Percentiles rank a stretch among this genome's conserved stretches.
Evolutionary conservation across 2,888 invertebrate genomes (phyloP).

Genomic region (Polymixis flavicincta): DNA sequence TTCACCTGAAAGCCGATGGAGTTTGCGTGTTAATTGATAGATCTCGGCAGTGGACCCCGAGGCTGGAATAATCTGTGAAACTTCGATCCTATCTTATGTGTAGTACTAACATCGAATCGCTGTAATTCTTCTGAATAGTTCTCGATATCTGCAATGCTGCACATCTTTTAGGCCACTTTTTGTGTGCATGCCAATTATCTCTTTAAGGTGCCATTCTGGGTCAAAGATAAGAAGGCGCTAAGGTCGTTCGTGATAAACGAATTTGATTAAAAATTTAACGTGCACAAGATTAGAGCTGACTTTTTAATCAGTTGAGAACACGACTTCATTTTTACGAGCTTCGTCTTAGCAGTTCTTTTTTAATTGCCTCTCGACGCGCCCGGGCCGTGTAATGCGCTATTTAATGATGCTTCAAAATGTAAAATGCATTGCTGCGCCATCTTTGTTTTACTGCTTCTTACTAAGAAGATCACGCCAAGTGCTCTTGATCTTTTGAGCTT

Average conservation of each 20-base stretch:
- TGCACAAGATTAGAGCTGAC: slow-evolving; percentile 81
- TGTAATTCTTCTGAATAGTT: slow-evolving; percentile 6
- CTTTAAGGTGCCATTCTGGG: slow-evolving; percentile 55
- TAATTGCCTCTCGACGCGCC: slow-evolving; percentile 87
- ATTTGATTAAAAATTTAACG: slow-evolving; percentile 83
- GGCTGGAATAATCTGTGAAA: slow-evolving; percentile 67
- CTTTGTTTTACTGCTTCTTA: slow-evolving; percentile 83
- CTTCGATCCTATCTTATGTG: slow-evolving; percentile 51
- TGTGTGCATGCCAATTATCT: slow-evolving; percentile 57
- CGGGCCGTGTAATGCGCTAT: slow-evolving; percentile 86
- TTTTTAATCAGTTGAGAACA: slow-evolving; percentile 89
- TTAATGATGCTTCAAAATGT: slow-evolving; percentile 90
- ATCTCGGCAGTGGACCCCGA: slow-evolving; percentile 78
- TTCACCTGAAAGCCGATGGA: slow-evolving; percentile 84
- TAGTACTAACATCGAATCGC: slow-evolving; percentile 11
- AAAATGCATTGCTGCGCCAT: slow-evolving; percentile 89
- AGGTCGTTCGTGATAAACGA: slow-evolving; percentile 75
- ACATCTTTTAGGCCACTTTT: slow-evolving; percentile 26
- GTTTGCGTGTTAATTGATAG: slow-evolving; percentile 86
- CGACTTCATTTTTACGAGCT: slow-evolving; percentile 88
- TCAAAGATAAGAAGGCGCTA: slow-evolving; percentile 70
- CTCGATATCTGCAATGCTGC: slow-evolving; percentile 23
- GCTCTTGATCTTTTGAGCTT: slow-evolving; percentile 30
- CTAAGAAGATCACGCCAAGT: slow-evolving; percentile 73
- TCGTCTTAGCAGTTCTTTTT: slow-evolving; percentile 88